phyloP scores from a whole-genome alignment of 2,113 vertebrate genomes.

The Otus sunia region DNA sequence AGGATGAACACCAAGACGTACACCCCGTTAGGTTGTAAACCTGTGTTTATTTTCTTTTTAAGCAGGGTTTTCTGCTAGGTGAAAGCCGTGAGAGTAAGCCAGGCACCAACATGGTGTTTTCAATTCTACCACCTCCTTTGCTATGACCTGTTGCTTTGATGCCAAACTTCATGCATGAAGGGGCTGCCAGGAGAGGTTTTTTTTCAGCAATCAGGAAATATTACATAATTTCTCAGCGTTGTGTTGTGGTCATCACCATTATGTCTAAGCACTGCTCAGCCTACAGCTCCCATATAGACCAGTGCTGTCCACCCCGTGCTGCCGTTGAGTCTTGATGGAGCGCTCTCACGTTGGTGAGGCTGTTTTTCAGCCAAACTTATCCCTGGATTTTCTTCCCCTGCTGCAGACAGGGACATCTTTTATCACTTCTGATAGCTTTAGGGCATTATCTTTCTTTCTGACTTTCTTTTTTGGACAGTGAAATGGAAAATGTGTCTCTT shows the following conservation, averaged over 20 bases:
- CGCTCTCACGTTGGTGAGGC: background rate
- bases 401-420: background rate
- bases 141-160: background rate
- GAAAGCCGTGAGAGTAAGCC: background rate
- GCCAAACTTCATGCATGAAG: background rate
- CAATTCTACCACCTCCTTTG: background rate
- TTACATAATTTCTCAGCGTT: rapidly evolving
- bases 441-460: slow-evolving; percentile 12
- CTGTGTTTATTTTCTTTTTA: background rate
- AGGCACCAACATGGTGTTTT: background rate
- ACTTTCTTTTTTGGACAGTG: slow-evolving; percentile 14
- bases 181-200: background rate
- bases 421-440: background rate
- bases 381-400: background rate
- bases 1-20: background rate
- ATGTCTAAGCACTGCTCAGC: background rate
- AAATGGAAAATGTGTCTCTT: slow-evolving; percentile 42
- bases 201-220: rapidly evolving
- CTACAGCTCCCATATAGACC: background rate
- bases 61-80: background rate
- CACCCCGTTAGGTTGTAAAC: background rate
- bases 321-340: background rate
- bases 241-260: rapidly evolving
- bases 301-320: background rate
- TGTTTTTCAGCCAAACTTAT: background rate